Evolutionary conservation across 2,113 vertebrate genomes (phyloP), one percentile per base, ranked within the genome.

Genomic region (Ariopsis seemanni): DNA sequence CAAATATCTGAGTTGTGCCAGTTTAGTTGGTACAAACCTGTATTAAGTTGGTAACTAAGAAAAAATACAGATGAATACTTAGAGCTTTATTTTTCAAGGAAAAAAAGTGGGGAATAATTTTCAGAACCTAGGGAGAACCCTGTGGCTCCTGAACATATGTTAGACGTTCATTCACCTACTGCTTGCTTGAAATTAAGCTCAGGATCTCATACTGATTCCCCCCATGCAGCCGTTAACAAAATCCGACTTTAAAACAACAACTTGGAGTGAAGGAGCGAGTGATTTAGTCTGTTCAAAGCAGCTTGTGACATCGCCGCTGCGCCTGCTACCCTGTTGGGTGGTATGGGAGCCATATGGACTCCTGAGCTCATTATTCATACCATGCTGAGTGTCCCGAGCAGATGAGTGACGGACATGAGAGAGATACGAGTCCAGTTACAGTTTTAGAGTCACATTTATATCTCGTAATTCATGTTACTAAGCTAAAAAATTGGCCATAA

Each of bases 301-400:
- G 86, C 74, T 85, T 88, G 62, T 82, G 74, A 87, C 82, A 90
- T 82, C 63, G 75, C 71, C 74, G 79, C 78, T 85, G 78, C 62
- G 87, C 72, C 79, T 87, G 63, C 62, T 58, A 57, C 52, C 85
- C 85, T 10, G 69, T 78, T 67, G 57, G 7, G 78, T 7, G 62
- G 34, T 4, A 17, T 17, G 22, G 4, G 60, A 67, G 11, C 48
- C 83, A 88, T 50, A 82, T 53, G 62, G 79, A 67, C 75, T 30
- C 14, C 11, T 52, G 69, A 63, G n/a, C n/a, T 77, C 82, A 81
- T 80, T 89, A 74, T 57, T 84, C 63, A 83, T 18, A 42, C 80
- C 69, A 15, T 58, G 42, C 85, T 22, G 60, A 27, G 74, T 52
- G 48, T 75, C 79, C 71, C n/a, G 69, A 48, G 72, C 53, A 63